These are phyloP conservation scores for Drosophila pandora DNA, from an alignment of 1,140 invertebrate genomes.

Conservation along the genomic window DNA sequence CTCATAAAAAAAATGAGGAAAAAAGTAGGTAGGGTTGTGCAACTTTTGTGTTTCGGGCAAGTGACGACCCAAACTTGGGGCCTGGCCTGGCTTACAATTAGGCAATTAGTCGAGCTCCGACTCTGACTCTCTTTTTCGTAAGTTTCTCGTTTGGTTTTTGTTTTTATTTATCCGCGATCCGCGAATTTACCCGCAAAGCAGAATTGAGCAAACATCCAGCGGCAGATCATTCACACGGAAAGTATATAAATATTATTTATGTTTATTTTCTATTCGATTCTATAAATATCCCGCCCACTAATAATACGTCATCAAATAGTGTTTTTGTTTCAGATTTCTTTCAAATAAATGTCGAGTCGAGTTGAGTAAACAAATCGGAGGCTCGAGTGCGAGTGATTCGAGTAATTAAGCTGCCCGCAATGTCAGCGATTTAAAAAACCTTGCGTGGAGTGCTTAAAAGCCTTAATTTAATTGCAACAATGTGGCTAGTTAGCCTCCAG, in stretches of 20 bases:
- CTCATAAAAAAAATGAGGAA: slow-evolving; percentile 19
- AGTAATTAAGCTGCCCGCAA: slow-evolving; percentile 63
- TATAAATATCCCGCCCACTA: slow-evolving; percentile 24
- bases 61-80: slow-evolving; percentile 52
- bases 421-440: slow-evolving; percentile 53
- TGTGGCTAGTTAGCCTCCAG: slow-evolving; percentile 38
- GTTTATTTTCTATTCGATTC: slow-evolving; percentile 31
- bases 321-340: too few species aligned
- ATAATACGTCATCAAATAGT: slow-evolving; percentile 22
- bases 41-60: slow-evolving; percentile 44
- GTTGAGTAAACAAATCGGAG: slow-evolving; percentile 30
- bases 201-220: slow-evolving; percentile 11
- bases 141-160: slow-evolving; percentile 28
- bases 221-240: slow-evolving; percentile 37
- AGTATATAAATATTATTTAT: slow-evolving; percentile 37
- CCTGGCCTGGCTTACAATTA: slow-evolving; percentile 56
- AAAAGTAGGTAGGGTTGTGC: slow-evolving; percentile 54
- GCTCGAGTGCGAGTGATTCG: slow-evolving; percentile 35
- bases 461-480: slow-evolving; percentile 56
- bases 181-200: slow-evolving; percentile 36
- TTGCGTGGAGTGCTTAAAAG: slow-evolving; percentile 26
- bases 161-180: slow-evolving; percentile 40
- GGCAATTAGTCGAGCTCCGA: slow-evolving; percentile 53
- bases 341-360: too few species aligned
- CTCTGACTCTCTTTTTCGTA: slow-evolving; percentile 23